Conservation (phyloP, 1,140 invertebrate genomes). For the Megalopta genalis region DNA sequence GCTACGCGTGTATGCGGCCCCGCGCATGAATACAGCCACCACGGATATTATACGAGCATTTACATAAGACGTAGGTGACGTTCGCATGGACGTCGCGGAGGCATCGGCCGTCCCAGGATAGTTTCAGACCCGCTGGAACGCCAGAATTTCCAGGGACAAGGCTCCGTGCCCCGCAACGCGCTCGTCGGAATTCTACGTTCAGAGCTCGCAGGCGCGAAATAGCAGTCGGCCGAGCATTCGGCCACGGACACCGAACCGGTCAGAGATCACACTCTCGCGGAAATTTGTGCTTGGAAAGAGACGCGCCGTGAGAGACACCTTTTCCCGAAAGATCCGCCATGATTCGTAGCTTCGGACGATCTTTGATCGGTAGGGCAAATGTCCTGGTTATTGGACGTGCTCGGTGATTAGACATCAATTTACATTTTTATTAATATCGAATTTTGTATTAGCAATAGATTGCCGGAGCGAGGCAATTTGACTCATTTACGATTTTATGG, state of each 20-base stretch:
- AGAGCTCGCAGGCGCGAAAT: constrained; percentile 8
- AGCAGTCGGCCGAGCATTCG: background rate
- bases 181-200: constrained; percentile 8
- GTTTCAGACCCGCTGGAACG: background rate
- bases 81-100: constrained; percentile 25
- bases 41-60: constrained; percentile 35
- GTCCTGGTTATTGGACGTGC: too few species aligned
- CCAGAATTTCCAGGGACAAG: constrained; percentile 25
- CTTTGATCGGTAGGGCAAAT: too few species aligned
- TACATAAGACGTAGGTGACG: constrained; percentile 42
- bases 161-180: background rate
- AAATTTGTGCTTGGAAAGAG: background rate
- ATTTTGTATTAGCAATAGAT: too few species aligned
- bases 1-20: background rate
- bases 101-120: constrained; percentile 7
- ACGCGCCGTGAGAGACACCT: too few species aligned
- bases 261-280: constrained; percentile 15
- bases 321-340: too few species aligned
- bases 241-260: background rate
- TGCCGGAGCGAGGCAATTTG: too few species aligned
- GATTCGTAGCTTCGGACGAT: too few species aligned
- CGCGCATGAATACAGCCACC: constrained; percentile 30
- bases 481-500: too few species aligned
- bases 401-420: too few species aligned
- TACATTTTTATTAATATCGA: too few species aligned